Base-by-base conservation (phyloP, 2,888 invertebrate species). In the Opisthograptis luteolata region DNA sequence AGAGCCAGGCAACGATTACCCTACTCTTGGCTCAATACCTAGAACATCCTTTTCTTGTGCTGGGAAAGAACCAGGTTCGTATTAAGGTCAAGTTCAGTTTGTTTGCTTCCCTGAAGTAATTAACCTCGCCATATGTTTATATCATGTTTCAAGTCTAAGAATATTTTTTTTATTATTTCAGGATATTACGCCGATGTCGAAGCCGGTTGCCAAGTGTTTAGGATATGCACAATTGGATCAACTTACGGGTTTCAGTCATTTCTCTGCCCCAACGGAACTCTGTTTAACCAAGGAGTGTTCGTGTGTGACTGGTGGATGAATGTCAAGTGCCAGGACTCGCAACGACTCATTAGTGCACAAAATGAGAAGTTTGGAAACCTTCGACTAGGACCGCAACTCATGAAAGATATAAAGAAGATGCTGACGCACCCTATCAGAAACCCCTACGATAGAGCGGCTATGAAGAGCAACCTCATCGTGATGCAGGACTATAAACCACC, bases 251-350 rank as follows among this genome's bases (percentile, higher is more conserved):
- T 92, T 48, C 92, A 93, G 48, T 93, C 93, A 1, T 94, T 94
- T 69, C 85, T 94, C 2, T 94, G 94, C 58, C 94, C 94, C 3
- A 93, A 94, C 62, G 94, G 94, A 48, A 94, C 94, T 6, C 81
- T 93, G 13, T 94, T 94, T 75, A 93, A 93, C 64, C 94, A 94
- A 77, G 92, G 92, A 36, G 87, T 93, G 1, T 87, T 93, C 48
- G 93, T 93, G 1, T 94, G 94, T 62, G 93, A 93, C 64, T 94
- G 94, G 94, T 94, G 94, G 94, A 93, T 91, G 83, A 93, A 93
- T 62, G 94, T 94, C 0, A 89, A 93, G 57, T 94, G 94, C 61
- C 79, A 86, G 22, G 72, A 84, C 17, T 86, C 92, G 1, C 77
- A 81, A 47, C 77, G 84, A 47, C 62, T 76, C 3, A 84, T 86